Evolutionary conservation across 2,888 invertebrate species (phyloP).

Genomic region (Eledona agricola): DNA sequence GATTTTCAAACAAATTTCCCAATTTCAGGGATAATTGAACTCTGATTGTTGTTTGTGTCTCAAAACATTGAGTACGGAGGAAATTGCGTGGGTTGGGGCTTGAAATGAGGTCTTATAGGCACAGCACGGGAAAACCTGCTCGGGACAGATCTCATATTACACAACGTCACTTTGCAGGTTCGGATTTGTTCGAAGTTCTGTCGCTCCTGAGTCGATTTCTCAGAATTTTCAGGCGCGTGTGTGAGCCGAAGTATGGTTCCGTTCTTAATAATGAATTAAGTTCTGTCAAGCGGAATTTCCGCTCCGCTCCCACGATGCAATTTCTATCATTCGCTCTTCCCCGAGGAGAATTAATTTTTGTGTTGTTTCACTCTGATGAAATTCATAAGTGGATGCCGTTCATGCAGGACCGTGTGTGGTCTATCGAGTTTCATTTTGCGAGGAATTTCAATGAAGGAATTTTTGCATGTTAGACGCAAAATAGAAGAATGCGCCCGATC

Average conservation of each 20-base stretch:
- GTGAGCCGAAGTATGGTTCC: no score
- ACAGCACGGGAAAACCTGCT: constrained; percentile 44
- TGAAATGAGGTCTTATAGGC: constrained; percentile 35
- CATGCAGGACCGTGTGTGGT: constrained; percentile 55
- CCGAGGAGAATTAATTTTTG: constrained; percentile 12
- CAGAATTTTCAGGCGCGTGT: no score
- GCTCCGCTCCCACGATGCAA: no score
- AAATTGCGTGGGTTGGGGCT: constrained; percentile 38
- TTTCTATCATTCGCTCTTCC: no score
- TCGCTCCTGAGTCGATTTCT: no score
- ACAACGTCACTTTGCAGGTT: constrained; percentile 44
- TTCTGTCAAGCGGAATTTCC: no score
- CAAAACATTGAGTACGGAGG: constrained; percentile 49
- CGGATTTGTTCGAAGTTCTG: no score
- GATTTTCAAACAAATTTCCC: constrained; percentile 47
- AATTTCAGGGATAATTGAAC: constrained; percentile 55
- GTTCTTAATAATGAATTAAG: no score
- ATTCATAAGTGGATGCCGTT: constrained; percentile 45
- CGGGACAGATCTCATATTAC: constrained; percentile 50
- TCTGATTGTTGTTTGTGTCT: constrained; percentile 52
- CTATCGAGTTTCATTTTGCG: constrained; percentile 55
- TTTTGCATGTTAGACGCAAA: constrained; percentile 41
- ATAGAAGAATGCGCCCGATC: constrained; percentile 8
- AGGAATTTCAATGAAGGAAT: constrained; percentile 54
- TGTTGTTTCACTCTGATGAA: constrained; percentile 14